Evolutionary conservation across 2,797 vertebrate genomes (phyloP).

Genomic region (Pseudomugil gertrudae): DNA sequence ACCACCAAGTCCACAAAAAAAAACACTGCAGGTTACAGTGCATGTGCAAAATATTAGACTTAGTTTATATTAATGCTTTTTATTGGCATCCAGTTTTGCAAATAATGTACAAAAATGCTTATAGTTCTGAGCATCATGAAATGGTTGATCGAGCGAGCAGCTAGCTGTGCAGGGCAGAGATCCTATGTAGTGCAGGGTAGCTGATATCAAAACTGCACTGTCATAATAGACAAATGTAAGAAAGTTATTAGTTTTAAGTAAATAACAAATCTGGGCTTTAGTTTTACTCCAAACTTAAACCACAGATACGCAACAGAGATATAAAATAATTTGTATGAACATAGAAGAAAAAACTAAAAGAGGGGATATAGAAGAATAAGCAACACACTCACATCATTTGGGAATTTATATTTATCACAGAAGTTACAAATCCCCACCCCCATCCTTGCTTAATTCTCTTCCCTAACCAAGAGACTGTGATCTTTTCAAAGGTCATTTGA

Average conservation of each 20-base stretch:
- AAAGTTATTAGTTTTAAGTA: conserved; percentile 26
- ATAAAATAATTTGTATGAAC: conserved; percentile 64
- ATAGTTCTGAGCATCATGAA: conserved; percentile 59
- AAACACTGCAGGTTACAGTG: not conserved
- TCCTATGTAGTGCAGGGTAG: not conserved
- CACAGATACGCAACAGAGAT: conserved; percentile 53
- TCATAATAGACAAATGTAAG: conserved; percentile 29
- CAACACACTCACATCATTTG: conserved; percentile 54
- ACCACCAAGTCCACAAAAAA: conserved; percentile 4
- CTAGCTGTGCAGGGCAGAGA: conserved; percentile 19
- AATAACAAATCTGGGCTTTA: conserved; percentile 20
- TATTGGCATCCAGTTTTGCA: not conserved
- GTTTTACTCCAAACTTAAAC: not conserved
- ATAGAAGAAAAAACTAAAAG: conserved; percentile 57
- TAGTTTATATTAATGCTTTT: not conserved
- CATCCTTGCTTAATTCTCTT: conserved; percentile 35
- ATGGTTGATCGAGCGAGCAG: conserved; percentile 36
- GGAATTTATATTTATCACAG: conserved; percentile 68
- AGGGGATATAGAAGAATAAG: conserved; percentile 33
- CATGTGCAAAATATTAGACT: not conserved
- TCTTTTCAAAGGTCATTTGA: conserved; percentile 79
- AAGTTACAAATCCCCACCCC: conserved; percentile 45
- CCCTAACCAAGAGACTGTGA: conserved; percentile 65
- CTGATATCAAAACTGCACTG: conserved; percentile 15
- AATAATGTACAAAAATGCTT: not conserved